Evolutionary conservation across 2,113 vertebrate species (phyloP), one percentile per base, ranked within the genome.

Genomic region (Stictonetta naevosa): DNA sequence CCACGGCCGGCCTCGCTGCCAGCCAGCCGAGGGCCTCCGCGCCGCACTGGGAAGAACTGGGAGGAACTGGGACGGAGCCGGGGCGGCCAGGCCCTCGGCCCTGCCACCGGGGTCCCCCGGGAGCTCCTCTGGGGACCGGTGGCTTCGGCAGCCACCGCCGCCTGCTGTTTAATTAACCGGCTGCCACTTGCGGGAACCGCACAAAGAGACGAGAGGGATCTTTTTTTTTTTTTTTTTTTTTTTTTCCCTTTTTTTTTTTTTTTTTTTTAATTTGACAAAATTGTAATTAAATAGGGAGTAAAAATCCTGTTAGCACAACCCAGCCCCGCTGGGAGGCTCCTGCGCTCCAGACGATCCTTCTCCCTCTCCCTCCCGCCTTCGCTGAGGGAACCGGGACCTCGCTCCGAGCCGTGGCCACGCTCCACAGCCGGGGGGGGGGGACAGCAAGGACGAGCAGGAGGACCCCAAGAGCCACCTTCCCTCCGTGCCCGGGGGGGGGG

Each of bases 281-380:
- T 60, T 86, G 75, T 96, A 94, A 97, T 97, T 97, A 96, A 97
- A 96, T 80, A 62, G 72, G 88, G 88, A 97, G 79, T 26, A 79
- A 94, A 96, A 96, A 95, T 86, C 88, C 92, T 77, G 58, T 80
- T 58, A 94, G 85, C 79, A 53, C 75, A 29, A 77, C 83, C 92
- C 85, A 28, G 90, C 67, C 92, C 95, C 88, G 1, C 67, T 60
- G 94, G 94, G 90, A 94, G 23, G 33, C 71, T 75, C 67, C 71
- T 62, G 77, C 1, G 62, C 10, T n/a, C 90, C 93, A 77, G 67
- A 34, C 38, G 14, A 17, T 64, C 21, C 38, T 78, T 80, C 86
- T 58, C 36, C 81, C 86, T 80, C 69, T 81, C 46, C 83, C 59
- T 40, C 26, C 56, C 0, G 3, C 83, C 59, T 23, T 38, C 2